phyloP scores from a whole-genome alignment of 2,797 vertebrate species.

The Lerista edwardsae region DNA sequence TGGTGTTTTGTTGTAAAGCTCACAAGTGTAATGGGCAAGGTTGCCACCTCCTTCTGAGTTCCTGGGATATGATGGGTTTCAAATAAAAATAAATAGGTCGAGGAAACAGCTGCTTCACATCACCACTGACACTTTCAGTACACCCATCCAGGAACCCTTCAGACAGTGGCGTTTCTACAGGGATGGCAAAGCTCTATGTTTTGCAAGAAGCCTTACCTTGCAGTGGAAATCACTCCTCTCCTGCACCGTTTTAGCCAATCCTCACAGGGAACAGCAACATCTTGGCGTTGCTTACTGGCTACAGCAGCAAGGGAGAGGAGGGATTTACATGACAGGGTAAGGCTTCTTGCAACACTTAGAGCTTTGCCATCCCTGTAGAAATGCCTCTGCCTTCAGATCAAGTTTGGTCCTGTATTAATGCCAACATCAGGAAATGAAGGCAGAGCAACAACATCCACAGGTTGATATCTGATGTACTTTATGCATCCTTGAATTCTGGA shows the following conservation, averaged over 20 bases:
- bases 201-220: too few species aligned
- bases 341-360: too few species aligned
- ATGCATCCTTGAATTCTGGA: background rate
- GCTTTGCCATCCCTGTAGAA: too few species aligned
- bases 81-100: background rate
- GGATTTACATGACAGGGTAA: too few species aligned
- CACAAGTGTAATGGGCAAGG: background rate
- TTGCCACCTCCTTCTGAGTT: background rate
- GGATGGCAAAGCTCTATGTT: too few species aligned
- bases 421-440: constrained; percentile 14
- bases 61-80: background rate
- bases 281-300: too few species aligned
- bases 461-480: background rate
- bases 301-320: too few species aligned
- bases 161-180: too few species aligned
- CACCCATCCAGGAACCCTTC: constrained; percentile 29
- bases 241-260: too few species aligned
- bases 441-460: background rate
- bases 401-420: background rate
- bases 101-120: background rate
- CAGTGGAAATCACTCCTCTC: too few species aligned
- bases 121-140: background rate
- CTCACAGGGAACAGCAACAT: too few species aligned
- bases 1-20: background rate
- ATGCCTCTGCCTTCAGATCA: too few species aligned